phyloP scores from a whole-genome alignment of 64 coral and sea anemone species.

The Hydrozoanthus tunicans region DNA sequence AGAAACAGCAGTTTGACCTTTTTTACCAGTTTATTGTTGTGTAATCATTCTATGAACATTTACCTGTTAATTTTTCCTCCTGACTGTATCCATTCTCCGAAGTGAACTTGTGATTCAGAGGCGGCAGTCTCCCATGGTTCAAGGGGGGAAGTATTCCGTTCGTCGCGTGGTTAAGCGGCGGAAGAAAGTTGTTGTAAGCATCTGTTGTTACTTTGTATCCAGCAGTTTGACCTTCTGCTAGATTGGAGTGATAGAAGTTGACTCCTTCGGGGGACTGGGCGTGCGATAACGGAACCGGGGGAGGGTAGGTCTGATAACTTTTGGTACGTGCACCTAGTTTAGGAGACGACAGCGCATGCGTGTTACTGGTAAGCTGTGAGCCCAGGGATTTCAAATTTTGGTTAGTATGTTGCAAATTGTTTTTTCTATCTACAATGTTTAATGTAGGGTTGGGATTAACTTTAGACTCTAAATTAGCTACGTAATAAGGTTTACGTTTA shows the following conservation, averaged over 20 bases:
- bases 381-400: background rate
- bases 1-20: too few species aligned
- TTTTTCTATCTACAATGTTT: background rate
- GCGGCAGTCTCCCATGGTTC: constrained; percentile 43
- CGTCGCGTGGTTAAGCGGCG: constrained; percentile 44
- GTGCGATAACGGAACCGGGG: constrained; percentile 49
- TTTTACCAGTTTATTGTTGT: too few species aligned
- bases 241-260: constrained; percentile 59
- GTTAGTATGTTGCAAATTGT: constrained; percentile 5
- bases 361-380: constrained; percentile 31
- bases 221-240: constrained; percentile 46
- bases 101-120: constrained; percentile 50
- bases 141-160: constrained; percentile 32
- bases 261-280: constrained; percentile 51
- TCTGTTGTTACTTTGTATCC: constrained; percentile 49
- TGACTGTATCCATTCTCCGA: constrained; percentile 47
- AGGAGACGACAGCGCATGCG: constrained; percentile 42
- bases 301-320: constrained; percentile 28
- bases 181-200: constrained; percentile 50
- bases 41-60: background rate
- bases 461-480: background rate
- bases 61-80: constrained; percentile 50
- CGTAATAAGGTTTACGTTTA: constrained; percentile 7
- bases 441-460: background rate
- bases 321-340: constrained; percentile 47